Percentiles rank a stretch among this genome's conserved stretches.
phyloP scores from a whole-genome alignment of 2,113 vertebrate species.

The Alouatta palliata region DNA sequence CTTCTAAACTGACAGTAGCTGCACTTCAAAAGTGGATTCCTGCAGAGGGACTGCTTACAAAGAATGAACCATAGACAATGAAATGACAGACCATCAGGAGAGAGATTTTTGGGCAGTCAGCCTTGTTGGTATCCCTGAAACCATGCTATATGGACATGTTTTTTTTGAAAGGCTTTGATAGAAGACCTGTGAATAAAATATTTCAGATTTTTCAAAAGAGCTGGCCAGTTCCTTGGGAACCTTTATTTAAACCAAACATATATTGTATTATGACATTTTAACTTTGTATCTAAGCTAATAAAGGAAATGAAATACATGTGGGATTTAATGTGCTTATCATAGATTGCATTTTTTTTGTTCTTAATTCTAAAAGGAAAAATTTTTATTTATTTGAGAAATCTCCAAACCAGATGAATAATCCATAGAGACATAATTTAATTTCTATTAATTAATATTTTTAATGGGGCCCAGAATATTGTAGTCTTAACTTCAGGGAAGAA shows the following conservation, averaged over 20 bases:
- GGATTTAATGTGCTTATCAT: neutral
- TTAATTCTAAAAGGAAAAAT: neutral
- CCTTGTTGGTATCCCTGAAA: neutral
- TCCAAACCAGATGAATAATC: neutral
- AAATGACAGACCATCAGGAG: conserved; percentile 22
- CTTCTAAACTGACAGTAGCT: neutral
- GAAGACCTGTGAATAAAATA: conserved; percentile 34
- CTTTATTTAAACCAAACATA: conserved; percentile 36
- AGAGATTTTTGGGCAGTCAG: neutral
- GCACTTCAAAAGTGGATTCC: conserved; percentile 40
- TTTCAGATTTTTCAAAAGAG: neutral
- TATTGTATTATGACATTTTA: neutral
- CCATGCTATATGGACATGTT: neutral
- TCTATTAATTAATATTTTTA: neutral
- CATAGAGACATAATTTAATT: neutral
- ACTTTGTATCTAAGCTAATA: conserved; percentile 17
- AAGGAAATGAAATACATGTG: neutral
- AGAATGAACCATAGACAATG: neutral
- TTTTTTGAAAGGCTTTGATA: conserved; percentile 32
- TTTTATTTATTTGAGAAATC: neutral
- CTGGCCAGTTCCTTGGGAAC: neutral
- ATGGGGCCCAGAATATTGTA: neutral
- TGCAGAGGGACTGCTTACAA: neutral
- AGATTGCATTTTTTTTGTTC: neutral
- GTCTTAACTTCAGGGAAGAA: neutral